Conservation (phyloP, 2,113 vertebrate genomes). For the Microcebus lehilahytsara region DNA sequence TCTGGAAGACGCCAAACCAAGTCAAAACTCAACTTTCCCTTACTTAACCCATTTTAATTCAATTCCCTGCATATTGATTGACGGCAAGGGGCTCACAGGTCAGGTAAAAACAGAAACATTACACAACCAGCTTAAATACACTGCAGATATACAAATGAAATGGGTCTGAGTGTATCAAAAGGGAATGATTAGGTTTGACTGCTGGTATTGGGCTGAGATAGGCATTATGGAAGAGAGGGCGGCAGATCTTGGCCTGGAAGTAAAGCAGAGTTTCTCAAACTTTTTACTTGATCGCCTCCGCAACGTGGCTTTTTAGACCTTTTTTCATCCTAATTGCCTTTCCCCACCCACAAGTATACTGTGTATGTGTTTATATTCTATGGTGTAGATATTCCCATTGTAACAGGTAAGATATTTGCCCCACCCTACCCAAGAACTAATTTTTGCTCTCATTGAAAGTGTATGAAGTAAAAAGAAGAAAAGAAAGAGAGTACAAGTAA, state of each 20-base stretch:
- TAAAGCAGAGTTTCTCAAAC: neutral
- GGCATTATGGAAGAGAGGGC: neutral
- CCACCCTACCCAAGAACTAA: neutral
- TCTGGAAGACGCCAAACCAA: neutral
- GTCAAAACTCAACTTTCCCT: neutral
- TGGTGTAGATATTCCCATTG: neutral
- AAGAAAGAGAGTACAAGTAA: neutral
- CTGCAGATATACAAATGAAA: neutral
- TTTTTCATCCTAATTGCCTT: neutral
- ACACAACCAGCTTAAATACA: neutral
- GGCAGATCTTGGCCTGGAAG: neutral
- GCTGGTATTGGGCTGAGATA: neutral
- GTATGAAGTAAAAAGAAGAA: neutral
- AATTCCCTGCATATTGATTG: neutral
- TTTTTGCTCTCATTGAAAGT: neutral
- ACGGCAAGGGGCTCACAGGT: neutral
- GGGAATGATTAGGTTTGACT: neutral
- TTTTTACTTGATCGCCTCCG: neutral
- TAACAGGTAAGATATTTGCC: neutral
- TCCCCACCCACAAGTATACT: neutral
- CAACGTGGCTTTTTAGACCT: neutral
- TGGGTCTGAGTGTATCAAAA: neutral
- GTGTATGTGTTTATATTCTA: neutral
- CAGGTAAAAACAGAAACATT: neutral
- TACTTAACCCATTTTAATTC: neutral